These are phyloP conservation scores for Drosophila teissieri DNA, from an alignment of 1,140 invertebrate genomes.

Conservation along the genomic window DNA sequence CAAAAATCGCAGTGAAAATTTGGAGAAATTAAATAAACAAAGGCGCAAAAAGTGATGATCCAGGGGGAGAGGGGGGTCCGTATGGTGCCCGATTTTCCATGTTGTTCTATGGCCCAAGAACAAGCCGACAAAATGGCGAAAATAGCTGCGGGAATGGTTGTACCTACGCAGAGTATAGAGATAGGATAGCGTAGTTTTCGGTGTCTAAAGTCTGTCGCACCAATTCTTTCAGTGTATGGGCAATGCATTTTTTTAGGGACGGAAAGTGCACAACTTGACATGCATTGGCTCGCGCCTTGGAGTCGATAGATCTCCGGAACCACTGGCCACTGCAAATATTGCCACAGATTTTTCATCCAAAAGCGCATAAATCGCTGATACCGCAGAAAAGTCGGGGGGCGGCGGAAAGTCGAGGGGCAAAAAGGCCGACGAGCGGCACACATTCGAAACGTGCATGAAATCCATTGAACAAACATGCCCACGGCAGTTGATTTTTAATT, in stretches of 20 bases:
- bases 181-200: too few relatives aligned
- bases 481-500: constrained; percentile 85
- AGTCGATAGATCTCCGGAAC: constrained; percentile 30
- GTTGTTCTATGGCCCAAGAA: constrained; percentile 39
- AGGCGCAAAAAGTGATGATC: constrained; percentile 13
- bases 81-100: constrained; percentile 18
- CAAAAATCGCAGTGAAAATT: constrained; percentile 69
- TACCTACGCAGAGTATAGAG: too few relatives aligned
- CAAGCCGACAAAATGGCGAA: constrained; percentile 39
- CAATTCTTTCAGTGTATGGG: constrained; percentile 4
- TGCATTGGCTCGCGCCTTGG: constrained; percentile 49
- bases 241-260: constrained; percentile 9
- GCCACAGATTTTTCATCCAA: constrained; percentile 79
- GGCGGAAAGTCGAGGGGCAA: not conserved
- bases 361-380: constrained; percentile 84
- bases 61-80: not conserved
- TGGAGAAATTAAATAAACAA: constrained; percentile 78
- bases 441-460: constrained; percentile 80
- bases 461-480: constrained; percentile 84
- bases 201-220: too few relatives aligned
- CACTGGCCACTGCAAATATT: constrained; percentile 64
- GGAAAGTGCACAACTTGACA: constrained; percentile 28
- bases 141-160: not conserved
- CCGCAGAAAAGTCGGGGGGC: constrained; percentile 52
- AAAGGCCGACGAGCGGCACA: constrained; percentile 23